Evolutionary conservation across 2,888 invertebrate genomes (phyloP), one percentile per base, ranked within the genome.

Genomic region (Nomada ruficornis): DNA sequence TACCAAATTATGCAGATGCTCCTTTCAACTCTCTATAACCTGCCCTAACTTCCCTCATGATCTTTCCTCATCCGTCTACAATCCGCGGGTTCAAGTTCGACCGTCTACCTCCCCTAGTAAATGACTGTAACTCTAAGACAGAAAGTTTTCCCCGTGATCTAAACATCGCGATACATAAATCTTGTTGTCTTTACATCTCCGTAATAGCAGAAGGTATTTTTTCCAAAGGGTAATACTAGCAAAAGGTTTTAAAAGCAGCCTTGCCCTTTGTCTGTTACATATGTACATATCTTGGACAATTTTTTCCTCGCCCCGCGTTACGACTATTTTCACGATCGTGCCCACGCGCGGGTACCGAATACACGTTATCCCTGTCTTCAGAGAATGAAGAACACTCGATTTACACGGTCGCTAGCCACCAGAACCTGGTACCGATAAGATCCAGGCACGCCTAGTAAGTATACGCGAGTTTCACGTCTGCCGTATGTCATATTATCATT

Each of bases 381-480:
- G 91, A 88, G 55, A 82, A 87, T 79, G 91, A 84, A 9, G 44
- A 73, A 1, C 80, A 64, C 52, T 92, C 92, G 65, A 89, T 93
- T 65, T 93, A 91, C 73, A 91, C 93, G 63, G 81, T 93, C 75
- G 89, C 83, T 62, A 93, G 92, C 69, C 88, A 88, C 71, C 89
- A 86, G 69, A 90, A 93, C 74, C 80, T 94, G 77, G 93, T 93
- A 5, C 85, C 89, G 26, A 89, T 94, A 20, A 92, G 90, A 85
- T 92, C 93, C 10, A 91, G 90, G 55, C 86, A 81, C 36, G 84
- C 92, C n/a, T 92, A 89, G 94, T 94, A 87, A 93, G 93, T 88
- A 77, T 78, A 60, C 20, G 54, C 54, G 18, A 68, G 59, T 80
- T 77, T 55, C 42, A 57, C 55, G 63, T 73, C 57, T 59, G 54